Percentiles rank a stretch among this genome's conserved stretches.
These are phyloP conservation scores for Petrocephalus sullivani DNA, from an alignment of 2,797 vertebrate species.

Conservation along the genomic window DNA sequence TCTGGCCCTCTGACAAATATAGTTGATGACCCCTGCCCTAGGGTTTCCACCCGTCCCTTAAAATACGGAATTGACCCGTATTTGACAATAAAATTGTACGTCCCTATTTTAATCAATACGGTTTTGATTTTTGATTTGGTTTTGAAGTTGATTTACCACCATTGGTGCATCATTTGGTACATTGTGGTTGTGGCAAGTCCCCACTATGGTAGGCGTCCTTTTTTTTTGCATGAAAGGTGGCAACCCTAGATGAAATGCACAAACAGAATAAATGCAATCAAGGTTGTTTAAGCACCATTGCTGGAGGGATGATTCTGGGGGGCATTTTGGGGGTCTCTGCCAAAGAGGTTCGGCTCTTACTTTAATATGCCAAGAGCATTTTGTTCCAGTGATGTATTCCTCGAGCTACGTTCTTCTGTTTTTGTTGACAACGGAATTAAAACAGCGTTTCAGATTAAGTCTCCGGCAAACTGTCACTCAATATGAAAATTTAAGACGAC, in stretches of 20 bases:
- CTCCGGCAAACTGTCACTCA: background rate
- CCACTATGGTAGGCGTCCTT: no score
- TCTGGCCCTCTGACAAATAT: no score
- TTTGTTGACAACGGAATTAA: background rate
- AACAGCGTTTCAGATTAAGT: background rate
- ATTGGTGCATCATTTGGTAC: no score
- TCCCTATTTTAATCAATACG: no score
- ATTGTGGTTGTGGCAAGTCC: no score
- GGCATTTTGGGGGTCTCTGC: background rate
- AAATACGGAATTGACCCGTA: no score
- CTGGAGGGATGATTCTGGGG: background rate
- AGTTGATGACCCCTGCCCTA: no score
- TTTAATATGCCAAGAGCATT: background rate
- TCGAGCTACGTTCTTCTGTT: background rate
- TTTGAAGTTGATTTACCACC: no score
- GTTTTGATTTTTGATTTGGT: no score
- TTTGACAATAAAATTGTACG: no score
- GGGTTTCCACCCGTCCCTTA: no score
- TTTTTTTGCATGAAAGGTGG: no score
- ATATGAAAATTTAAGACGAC: background rate
- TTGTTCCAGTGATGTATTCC: background rate
- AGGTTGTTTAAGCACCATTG: background rate
- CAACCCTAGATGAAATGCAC: background rate
- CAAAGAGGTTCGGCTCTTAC: background rate
- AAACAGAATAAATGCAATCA: background rate